Percentiles rank a stretch among this genome's conserved stretches.
phyloP scores from a whole-genome alignment of 2,113 vertebrate species.

The Eulacestoma nigropectus region DNA sequence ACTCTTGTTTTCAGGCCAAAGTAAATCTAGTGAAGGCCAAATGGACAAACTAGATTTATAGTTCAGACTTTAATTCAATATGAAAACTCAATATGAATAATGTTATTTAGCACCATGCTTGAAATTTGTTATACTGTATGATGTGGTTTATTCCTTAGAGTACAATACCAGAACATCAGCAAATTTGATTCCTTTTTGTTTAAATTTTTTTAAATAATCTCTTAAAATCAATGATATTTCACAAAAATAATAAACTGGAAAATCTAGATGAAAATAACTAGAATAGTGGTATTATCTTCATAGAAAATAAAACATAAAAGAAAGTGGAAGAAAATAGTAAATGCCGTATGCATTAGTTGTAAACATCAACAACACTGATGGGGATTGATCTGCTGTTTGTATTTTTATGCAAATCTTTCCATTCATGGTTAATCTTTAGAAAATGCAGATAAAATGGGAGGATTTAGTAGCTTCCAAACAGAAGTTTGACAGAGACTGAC shows the following conservation, averaged over 20 bases:
- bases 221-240: background rate
- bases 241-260: background rate
- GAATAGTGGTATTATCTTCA: background rate
- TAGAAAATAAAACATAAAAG: background rate
- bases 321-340: background rate
- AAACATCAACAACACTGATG: background rate
- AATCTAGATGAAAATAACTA: background rate
- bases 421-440: background rate
- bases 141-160: background rate
- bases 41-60: background rate
- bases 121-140: background rate
- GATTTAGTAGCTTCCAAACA: background rate
- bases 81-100: background rate
- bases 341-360: background rate
- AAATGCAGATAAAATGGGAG: background rate
- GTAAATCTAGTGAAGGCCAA: background rate
- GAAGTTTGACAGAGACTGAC: background rate
- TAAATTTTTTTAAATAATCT: background rate
- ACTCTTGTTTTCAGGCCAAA: background rate
- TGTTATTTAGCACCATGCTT: background rate
- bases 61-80: background rate
- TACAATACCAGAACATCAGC: background rate
- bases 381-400: background rate
- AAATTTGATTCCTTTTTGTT: background rate
- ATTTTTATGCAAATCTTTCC: background rate